phyloP scores from a whole-genome alignment of 2,113 vertebrate species.

The Pteruthius melanotis region DNA sequence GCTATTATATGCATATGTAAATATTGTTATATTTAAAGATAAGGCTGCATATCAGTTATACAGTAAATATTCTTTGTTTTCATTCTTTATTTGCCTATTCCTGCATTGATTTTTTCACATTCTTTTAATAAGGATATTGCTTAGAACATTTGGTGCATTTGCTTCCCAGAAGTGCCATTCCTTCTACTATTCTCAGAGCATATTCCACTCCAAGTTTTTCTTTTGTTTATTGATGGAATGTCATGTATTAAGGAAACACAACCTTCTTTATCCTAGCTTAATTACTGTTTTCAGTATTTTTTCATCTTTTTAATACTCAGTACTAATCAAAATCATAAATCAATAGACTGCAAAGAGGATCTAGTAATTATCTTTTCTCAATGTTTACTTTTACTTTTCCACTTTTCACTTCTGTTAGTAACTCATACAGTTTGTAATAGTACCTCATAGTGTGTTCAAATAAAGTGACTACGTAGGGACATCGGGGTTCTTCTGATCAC shows the following conservation, averaged over 20 bases:
- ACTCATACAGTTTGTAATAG: not conserved
- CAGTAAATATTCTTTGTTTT: not conserved
- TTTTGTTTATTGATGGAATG: not conserved
- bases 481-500: not conserved
- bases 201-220: not conserved
- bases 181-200: not conserved
- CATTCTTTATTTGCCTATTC: not conserved
- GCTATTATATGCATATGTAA: not conserved
- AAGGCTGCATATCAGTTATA: not conserved
- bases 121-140: not conserved
- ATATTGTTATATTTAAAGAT: not conserved
- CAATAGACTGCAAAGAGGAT: not conserved
- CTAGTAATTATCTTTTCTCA: not conserved
- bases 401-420: not conserved
- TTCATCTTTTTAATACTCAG: not conserved
- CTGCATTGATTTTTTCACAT: not conserved
- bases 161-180: not conserved
- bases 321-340: not conserved
- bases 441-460: not conserved
- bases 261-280: not conserved
- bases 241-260: not conserved
- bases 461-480: not conserved
- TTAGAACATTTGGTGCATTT: not conserved
- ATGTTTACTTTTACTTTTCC: not conserved
- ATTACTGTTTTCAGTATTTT: not conserved